Percentiles rank a stretch among this genome's conserved stretches.
phyloP scores from a whole-genome alignment of 2,113 vertebrate species.

The Anarhynchus alexandrinus region DNA sequence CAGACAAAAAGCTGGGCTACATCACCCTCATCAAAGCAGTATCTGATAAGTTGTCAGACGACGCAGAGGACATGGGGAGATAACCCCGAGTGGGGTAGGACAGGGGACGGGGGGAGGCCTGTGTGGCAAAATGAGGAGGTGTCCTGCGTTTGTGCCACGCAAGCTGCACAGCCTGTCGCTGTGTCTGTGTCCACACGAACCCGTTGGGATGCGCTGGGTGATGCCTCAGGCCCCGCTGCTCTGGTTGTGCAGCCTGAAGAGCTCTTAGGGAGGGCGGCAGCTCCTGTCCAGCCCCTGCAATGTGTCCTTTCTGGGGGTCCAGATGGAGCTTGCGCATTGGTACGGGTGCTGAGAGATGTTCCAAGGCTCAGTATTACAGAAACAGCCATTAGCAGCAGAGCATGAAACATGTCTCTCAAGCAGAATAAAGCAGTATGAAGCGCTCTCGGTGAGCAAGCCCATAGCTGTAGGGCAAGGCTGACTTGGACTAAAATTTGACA shows the following conservation, averaged over 20 bases:
- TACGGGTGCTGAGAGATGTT: not conserved
- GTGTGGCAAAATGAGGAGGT: not conserved
- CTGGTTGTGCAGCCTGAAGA: not conserved
- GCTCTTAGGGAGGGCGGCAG: not conserved
- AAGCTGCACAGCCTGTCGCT: fast-evolving
- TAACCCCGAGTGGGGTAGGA: not conserved
- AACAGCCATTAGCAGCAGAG: not conserved
- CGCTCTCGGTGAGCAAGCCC: not conserved
- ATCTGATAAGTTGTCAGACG: not conserved
- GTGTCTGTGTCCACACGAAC: not conserved
- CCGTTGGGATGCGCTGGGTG: not conserved
- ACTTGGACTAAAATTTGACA: not conserved
- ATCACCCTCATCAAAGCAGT: not conserved
- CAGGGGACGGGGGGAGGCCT: not conserved
- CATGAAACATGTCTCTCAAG: not conserved
- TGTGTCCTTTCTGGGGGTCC: fast-evolving
- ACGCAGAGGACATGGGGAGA: not conserved
- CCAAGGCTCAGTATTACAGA: not conserved
- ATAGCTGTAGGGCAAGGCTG: slow-evolving; percentile 9
- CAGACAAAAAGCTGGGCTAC: not conserved
- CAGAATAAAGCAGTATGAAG: not conserved
- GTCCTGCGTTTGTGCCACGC: not conserved
- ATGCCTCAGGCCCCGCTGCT: fast-evolving
- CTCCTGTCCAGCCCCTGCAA: not conserved
- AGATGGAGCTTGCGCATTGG: not conserved